These are phyloP conservation scores for Lycopodina hypogea DNA, from an alignment of 37 sponge, comb jelly and placozoan species.

Conservation along the genomic window DNA sequence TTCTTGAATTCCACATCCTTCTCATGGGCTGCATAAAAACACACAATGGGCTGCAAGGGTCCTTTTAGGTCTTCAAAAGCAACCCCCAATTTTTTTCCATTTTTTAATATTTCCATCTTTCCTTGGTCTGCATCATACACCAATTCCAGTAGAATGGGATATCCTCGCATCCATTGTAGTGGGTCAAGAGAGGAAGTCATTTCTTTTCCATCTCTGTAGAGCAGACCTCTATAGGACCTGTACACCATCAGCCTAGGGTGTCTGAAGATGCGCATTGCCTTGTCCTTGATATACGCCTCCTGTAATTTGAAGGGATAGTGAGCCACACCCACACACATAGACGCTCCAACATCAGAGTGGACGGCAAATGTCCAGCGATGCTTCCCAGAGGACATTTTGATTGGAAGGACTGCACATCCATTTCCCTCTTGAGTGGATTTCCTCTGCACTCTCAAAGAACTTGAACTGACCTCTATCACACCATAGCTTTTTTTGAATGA, in stretches of 20 bases:
- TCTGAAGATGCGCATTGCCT: constrained; percentile 28
- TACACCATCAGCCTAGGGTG: constrained; percentile 34
- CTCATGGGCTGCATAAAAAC: constrained; percentile 60
- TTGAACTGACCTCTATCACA: not conserved
- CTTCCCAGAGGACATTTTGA: constrained; percentile 8
- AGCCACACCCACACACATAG: constrained; percentile 44
- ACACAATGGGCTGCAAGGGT: constrained; percentile 43
- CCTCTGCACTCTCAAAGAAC: constrained; percentile 4
- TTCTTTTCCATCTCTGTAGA: constrained; percentile 48
- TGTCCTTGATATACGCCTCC: constrained; percentile 13
- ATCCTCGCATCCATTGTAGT: constrained; percentile 18
- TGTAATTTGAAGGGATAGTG: constrained; percentile 26
- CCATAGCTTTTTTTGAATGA: constrained; percentile 30
- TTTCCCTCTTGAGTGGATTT: constrained; percentile 16
- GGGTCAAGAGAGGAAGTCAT: constrained; percentile 1
- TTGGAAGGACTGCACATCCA: constrained; percentile 31
- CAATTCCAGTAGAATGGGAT: constrained; percentile 26
- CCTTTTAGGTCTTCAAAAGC: constrained; percentile 37
- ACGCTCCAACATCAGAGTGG: constrained; percentile 46
- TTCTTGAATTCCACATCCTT: constrained; percentile 34
- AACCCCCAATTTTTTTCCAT: constrained; percentile 25
- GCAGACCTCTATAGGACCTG: constrained; percentile 52
- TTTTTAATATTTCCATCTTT: constrained; percentile 28
- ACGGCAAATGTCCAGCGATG: constrained; percentile 34
- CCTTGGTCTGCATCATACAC: constrained; percentile 22